Conservation (phyloP, 2,888 invertebrate species). For the Gerris lacustris region DNA sequence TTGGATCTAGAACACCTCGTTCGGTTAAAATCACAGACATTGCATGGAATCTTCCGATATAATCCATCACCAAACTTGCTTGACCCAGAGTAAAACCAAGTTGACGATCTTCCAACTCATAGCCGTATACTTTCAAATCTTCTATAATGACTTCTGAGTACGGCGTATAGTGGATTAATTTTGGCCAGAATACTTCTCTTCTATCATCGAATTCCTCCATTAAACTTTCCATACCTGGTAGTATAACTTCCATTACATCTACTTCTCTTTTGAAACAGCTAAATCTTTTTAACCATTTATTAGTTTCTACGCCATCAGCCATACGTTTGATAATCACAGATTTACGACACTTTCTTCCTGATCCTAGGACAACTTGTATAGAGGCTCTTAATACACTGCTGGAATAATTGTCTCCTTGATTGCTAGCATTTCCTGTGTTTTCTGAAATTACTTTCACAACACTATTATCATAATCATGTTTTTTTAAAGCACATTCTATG, state of each 20-base stretch:
- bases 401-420: conserved; percentile 2
- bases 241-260: not conserved
- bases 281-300: not conserved
- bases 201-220: conserved; percentile 1
- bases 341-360: not conserved
- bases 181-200: conserved; percentile 6
- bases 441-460: conserved; percentile 2
- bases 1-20: not conserved
- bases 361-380: not conserved
- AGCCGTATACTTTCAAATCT: conserved; percentile 5
- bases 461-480: not conserved
- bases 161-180: not conserved
- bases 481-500: not conserved
- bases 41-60: not conserved
- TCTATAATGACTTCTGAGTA: conserved; percentile 6
- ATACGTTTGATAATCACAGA: conserved; percentile 5
- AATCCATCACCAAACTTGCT: not conserved
- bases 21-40: not conserved
- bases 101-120: conserved; percentile 4
- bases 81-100: not conserved
- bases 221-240: conserved; percentile 2
- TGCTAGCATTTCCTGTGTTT: not conserved
- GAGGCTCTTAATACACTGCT: conserved; percentile 6
- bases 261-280: not conserved
- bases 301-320: conserved; percentile 2